Conservation (phyloP, 2,797 vertebrate genomes). For the Sebastes alutus region DNA sequence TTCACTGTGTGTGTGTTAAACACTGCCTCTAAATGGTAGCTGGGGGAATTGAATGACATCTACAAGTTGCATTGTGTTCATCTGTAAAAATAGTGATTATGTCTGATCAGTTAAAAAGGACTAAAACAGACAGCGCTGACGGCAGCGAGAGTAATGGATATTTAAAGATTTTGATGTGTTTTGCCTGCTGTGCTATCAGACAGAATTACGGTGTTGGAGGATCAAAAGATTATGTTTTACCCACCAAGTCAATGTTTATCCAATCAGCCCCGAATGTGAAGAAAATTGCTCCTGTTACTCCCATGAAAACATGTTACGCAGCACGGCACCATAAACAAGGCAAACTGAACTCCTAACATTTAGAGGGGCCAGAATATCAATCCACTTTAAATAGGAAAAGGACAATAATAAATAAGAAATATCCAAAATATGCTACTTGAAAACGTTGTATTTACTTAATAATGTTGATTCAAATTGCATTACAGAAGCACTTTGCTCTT, state of each 20-base stretch:
- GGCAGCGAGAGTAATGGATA: conserved; percentile 2
- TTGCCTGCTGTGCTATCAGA: conserved; percentile 24
- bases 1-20: not conserved
- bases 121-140: conserved; percentile 1
- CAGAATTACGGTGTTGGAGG: conserved; percentile 12
- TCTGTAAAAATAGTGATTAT: conserved; percentile 32
- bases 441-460: not conserved
- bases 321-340: conserved; percentile 7
- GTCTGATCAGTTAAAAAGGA: conserved; percentile 16
- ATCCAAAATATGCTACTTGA: not conserved
- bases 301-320: conserved; percentile 15
- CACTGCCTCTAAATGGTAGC: not conserved
- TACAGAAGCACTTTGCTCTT: not conserved
- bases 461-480: not conserved
- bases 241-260: conserved; percentile 45
- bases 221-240: conserved; percentile 36
- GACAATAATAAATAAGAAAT: not conserved
- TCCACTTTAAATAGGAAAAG: not conserved
- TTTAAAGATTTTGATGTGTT: conserved; percentile 24
- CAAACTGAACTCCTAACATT: not conserved
- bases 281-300: conserved; percentile 10
- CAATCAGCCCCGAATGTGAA: conserved; percentile 32
- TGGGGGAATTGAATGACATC: conserved; percentile 1
- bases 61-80: not conserved
- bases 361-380: not conserved